Evolutionary conservation across 1,140 invertebrate genomes (phyloP), one percentile per base, ranked within the genome.

Genomic region (Drosophila athabasca): DNA sequence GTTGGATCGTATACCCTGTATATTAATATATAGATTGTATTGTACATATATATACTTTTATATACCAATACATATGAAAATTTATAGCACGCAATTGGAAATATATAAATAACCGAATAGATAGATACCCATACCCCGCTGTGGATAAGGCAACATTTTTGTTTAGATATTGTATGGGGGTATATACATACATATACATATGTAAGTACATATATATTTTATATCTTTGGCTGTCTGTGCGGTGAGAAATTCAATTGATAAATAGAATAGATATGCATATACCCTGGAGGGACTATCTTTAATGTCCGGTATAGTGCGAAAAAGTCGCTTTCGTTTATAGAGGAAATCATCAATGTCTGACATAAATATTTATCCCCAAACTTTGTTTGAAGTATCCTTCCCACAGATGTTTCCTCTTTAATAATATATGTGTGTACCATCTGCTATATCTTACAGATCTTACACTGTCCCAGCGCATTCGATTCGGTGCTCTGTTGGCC

Each of bases 401-500:
- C 35, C 35, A 39, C 35, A 39, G 35, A 44, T 60, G 44, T 70
- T 70, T 45, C 45, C 31, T 17, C 59, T 24, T 44, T 17, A 2
- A 9, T 41, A 29, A 4, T 41, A 71, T 43, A 43, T 15, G n/a
- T 22, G 19, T 39, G 6, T 31, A 19, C 35, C 31, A 31, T 39
- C n/a, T 55, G 31, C 26, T 65, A 41, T 15, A 7, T 41, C 17
- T 29, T 57, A 31, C 51, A 83, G 79, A 46, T 22, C 8, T 24
- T 68, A 24, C 91, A 80, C 61, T 95, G 95, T 83, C 93, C 93
- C 8, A 92, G 92, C 2, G 93, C 93, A 45, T 96, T 94, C 92
- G 96, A 97, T 91, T 93, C 93, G 3, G 87, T 96, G 2, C 92
- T 96, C 1, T 97, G 97, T 83, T 97, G 97, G 97, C 95, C 95